phyloP scores from a whole-genome alignment of 2,797 vertebrate species.

The Spondyliosoma cantharus region DNA sequence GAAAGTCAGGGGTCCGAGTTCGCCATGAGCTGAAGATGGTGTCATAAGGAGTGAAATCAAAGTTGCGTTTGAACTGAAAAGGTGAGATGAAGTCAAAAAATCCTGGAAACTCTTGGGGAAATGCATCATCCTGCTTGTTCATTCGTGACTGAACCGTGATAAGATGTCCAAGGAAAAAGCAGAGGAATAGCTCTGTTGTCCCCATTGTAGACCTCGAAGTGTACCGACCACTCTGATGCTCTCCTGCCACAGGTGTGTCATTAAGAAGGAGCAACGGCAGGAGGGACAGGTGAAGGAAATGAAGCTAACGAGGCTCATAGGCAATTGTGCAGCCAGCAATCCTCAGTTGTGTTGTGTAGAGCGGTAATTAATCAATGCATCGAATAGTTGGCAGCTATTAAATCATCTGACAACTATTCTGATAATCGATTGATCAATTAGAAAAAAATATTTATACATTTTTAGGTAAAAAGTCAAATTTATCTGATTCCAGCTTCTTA shows the following conservation, averaged over 20 bases:
- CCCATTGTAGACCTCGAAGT: constrained; percentile 55
- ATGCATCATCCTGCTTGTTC: not conserved
- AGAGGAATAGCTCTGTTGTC: not conserved
- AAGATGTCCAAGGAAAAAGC: constrained; percentile 26
- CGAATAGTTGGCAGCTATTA: no score
- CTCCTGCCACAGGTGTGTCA: accelerated
- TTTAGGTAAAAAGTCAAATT: no score
- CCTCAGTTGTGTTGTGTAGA: not conserved
- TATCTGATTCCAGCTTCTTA: no score
- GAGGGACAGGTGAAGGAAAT: constrained; percentile 59
- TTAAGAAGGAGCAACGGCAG: constrained; percentile 40
- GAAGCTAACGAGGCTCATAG: constrained; percentile 29
- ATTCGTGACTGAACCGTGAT: constrained; percentile 11
- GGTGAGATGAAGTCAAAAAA: constrained; percentile 24
- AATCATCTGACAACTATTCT: no score
- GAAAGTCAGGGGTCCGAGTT: constrained; percentile 33
- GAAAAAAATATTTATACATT: no score
- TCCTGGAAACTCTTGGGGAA: not conserved
- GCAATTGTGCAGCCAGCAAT: not conserved
- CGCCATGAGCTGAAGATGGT: constrained; percentile 60
- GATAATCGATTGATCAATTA: no score
- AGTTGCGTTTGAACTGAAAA: constrained; percentile 35
- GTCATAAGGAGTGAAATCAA: constrained; percentile 30
- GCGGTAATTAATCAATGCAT: no score
- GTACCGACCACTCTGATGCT: not conserved